Evolutionary conservation across 2,888 invertebrate species (phyloP).

Genomic region (Thecophora atra): DNA sequence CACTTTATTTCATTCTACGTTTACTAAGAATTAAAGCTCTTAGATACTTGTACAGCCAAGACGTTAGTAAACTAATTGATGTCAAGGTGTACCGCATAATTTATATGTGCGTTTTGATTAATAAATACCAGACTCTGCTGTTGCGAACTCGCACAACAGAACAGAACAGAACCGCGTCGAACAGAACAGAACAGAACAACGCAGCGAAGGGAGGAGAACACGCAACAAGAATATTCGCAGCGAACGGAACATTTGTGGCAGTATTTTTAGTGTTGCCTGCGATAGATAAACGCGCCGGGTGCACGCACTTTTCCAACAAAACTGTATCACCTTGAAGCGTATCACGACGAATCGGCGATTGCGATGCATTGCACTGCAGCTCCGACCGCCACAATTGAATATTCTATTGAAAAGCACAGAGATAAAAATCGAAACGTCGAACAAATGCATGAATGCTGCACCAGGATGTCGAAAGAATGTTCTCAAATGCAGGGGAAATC

Average conservation of each 20-base stretch:
- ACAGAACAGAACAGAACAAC: neutral
- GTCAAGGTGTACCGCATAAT: constrained; percentile 62
- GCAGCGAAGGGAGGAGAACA: neutral
- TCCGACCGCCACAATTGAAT: too few species aligned
- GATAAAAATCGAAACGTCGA: too few species aligned
- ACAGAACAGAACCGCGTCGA: constrained; percentile 13
- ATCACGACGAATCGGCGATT: neutral
- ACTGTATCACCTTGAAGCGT: constrained; percentile 18
- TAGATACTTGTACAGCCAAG: constrained; percentile 32
- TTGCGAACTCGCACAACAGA: constrained; percentile 15
- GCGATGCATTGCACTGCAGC: neutral
- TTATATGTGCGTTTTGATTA: constrained; percentile 55
- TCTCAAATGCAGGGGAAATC: too few species aligned
- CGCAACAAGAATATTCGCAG: neutral
- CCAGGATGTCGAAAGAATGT: neutral
- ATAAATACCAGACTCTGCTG: constrained; percentile 38
- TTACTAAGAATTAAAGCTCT: constrained; percentile 28
- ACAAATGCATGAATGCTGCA: neutral
- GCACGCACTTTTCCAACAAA: constrained; percentile 27
- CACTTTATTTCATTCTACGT: constrained; percentile 2
- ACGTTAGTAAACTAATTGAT: constrained; percentile 52
- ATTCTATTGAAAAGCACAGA: too few species aligned
- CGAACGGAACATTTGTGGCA: constrained; percentile 2
- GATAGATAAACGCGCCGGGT: neutral
- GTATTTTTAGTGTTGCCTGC: constrained; percentile 5